A percentile compares a stretch with the other conserved stretches of the same genome.
These are phyloP conservation scores for Camelus dromedarius DNA, from an alignment of 2,113 vertebrate genomes.

Conservation along the genomic window DNA sequence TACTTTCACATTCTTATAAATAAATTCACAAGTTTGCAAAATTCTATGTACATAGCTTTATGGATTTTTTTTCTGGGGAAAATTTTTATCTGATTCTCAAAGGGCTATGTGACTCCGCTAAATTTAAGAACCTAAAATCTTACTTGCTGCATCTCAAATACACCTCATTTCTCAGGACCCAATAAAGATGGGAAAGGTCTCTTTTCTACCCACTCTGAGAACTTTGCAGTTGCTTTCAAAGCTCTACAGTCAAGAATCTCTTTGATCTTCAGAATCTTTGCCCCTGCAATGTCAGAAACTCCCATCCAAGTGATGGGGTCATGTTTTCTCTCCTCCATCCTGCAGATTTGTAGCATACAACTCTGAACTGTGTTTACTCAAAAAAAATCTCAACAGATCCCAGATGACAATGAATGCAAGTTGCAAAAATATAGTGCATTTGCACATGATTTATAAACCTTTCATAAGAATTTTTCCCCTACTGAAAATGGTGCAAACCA, in stretches of 20 bases:
- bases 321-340: background rate
- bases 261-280: constrained; percentile 10
- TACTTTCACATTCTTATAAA: background rate
- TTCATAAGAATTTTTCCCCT: background rate
- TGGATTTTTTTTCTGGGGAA: background rate
- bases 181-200: background rate
- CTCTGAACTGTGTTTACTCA: background rate
- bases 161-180: background rate
- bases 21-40: background rate
- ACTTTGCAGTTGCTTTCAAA: background rate
- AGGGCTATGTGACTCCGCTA: background rate
- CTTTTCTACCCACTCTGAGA: background rate
- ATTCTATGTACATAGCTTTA: background rate
- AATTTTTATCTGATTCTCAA: constrained; percentile 30
- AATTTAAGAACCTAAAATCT: background rate
- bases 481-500: background rate
- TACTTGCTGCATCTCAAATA: background rate
- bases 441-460: background rate
- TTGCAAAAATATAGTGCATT: background rate
- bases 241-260: background rate
- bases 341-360: background rate
- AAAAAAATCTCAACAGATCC: background rate
- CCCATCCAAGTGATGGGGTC: background rate
- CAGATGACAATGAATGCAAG: background rate
- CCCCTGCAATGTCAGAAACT: background rate